Evolutionary conservation across 2,888 invertebrate genomes (phyloP), one percentile per base, ranked within the genome.

Genomic region (Unio pictorum): DNA sequence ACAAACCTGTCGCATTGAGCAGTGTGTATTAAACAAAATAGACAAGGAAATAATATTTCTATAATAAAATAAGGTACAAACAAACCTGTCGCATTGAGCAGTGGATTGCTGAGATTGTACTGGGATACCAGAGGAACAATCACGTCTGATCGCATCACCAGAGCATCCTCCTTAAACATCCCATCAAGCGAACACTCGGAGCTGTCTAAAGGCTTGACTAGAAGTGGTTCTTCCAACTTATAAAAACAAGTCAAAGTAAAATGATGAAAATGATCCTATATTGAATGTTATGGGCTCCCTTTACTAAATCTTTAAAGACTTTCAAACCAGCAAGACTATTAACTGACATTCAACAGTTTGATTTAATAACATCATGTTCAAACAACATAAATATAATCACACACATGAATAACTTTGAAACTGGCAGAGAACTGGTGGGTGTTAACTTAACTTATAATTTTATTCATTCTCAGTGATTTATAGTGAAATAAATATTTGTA

Each of bases 81-180:
- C 63, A 55, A 55, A 68, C 64, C 64, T 23, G 66, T 62, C 17
- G 8, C 23, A 58, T 60, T 26, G 20, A 73, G 30, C 18, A 70
- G 68, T 60, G 79, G 75, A 34, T 74, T 73, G 28, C 68, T 61
- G 6, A 70, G 64, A 11, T 75, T 69, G 62, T 82, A 84, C 57
- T 75, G 68, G 23, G 81, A 70, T n/a, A 79, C 78, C 18, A 85
- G 67, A n/a, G 87, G 85, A 30, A 86, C 55, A 4, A 79, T 79
- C 15, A 75, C 64, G 5, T 75, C 67, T 4, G 87, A 86, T 45
- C 78, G 84, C 81, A 87, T 81, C 23, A 86, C 78, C 2, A 86
- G 69, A 17, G 84, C 84, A 71, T 87, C 86, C 64, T 87, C 87
- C 61, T 81, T 76, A 72, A 84, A 87, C 56, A 82, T 54, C n/a